phyloP scores from a whole-genome alignment of 2,797 vertebrate genomes.

The Pseudochirops corinnae region DNA sequence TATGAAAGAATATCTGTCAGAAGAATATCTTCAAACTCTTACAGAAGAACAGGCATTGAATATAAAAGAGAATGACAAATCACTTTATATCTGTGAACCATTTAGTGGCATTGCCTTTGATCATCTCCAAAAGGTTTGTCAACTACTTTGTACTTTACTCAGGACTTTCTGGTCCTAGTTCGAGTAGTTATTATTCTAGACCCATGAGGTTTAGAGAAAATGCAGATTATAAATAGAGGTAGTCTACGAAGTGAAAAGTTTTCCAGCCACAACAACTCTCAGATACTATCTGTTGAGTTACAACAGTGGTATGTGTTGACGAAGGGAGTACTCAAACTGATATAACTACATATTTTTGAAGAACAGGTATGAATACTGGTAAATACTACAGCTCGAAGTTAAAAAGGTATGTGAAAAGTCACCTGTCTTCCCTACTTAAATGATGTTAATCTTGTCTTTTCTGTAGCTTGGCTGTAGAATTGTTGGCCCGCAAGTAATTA shows the following conservation, averaged over 20 bases:
- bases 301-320: constrained; percentile 25
- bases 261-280: constrained; percentile 27
- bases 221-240: constrained; percentile 26
- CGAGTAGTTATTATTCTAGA: background rate
- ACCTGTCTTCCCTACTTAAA: constrained; percentile 9
- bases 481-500: constrained; percentile 95
- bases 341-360: background rate
- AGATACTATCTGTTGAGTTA: constrained; percentile 7
- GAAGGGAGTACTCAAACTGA: background rate
- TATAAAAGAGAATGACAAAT: constrained; percentile 93
- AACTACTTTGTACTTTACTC: background rate
- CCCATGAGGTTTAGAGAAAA: background rate
- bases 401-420: background rate
- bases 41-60: constrained; percentile 88
- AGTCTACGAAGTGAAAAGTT: constrained; percentile 15
- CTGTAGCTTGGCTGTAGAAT: constrained; percentile 94
- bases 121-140: constrained; percentile 93
- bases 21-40: constrained; percentile 92
- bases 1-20: constrained; percentile 94
- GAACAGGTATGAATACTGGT: background rate
- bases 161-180: background rate
- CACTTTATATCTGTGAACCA: constrained; percentile 94
- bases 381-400: constrained; percentile 38
- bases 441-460: constrained; percentile 18
- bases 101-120: constrained; percentile 91